These are phyloP conservation scores for Platycheirus albimanus DNA, from an alignment of 2,888 invertebrate species.

Conservation along the genomic window DNA sequence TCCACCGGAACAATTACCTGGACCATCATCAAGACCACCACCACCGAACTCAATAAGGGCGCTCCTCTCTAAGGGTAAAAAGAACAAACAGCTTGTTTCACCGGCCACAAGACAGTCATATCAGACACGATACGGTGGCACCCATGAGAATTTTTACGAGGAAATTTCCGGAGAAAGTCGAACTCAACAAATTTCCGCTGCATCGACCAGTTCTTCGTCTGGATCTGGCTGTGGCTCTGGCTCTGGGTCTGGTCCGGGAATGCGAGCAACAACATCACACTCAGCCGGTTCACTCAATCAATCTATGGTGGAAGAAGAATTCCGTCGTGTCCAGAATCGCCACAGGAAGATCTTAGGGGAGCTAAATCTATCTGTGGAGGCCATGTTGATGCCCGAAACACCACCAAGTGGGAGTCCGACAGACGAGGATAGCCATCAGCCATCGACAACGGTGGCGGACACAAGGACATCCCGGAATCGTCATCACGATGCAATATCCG, in stretches of 20 bases:
- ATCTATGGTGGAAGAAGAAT: conserved; percentile 91
- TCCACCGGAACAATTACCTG: conserved; percentile 83
- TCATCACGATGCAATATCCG: conserved; percentile 85
- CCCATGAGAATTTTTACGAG: conserved; percentile 77
- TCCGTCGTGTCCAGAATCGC: conserved; percentile 91
- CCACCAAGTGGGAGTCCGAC: conserved; percentile 83
- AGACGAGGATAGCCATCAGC: conserved; percentile 79
- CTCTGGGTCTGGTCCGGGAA: conserved; percentile 64
- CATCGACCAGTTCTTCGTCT: conserved; percentile 40
- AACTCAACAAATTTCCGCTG: conserved; percentile 55
- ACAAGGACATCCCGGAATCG: conserved; percentile 80
- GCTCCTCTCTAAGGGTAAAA: conserved; percentile 81
- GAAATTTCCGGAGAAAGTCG: conserved; percentile 75
- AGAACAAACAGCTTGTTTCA: conserved; percentile 80
- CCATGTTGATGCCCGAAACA: conserved; percentile 93
- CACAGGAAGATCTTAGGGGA: conserved; percentile 93
- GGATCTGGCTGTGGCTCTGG: too few species aligned
- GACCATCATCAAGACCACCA: conserved; percentile 77
- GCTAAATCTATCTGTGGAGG: conserved; percentile 93
- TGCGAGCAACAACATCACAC: conserved; percentile 81
- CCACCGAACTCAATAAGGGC: conserved; percentile 82
- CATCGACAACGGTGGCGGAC: conserved; percentile 36
- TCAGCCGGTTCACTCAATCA: conserved; percentile 88
- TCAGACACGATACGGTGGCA: conserved; percentile 89
- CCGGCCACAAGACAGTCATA: conserved; percentile 85